Evolutionary conservation across 2,113 vertebrate species (phyloP).

Genomic region (Orthonyx spaldingii): DNA sequence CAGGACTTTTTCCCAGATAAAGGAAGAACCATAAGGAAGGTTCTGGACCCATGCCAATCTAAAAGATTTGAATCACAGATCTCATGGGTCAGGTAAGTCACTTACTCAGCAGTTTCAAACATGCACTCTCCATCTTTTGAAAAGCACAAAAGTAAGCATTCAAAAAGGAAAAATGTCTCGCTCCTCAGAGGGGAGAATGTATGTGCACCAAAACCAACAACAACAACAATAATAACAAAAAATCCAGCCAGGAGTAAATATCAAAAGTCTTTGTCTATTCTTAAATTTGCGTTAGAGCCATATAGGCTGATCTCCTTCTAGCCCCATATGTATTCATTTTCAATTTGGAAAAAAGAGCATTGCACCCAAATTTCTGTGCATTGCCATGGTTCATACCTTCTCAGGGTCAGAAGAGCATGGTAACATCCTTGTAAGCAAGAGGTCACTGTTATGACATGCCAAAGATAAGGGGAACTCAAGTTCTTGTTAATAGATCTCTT

Average conservation of each 20-base stretch:
- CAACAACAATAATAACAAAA: not conserved
- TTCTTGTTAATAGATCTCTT: not conserved
- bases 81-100: not conserved
- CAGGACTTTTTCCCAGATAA: not conserved
- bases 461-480: accelerated
- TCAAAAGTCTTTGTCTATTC: not conserved
- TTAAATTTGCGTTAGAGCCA: not conserved
- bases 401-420: not conserved
- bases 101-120: not conserved
- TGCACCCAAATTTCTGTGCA: not conserved
- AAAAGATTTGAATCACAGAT: not conserved
- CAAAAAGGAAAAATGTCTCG: not conserved
- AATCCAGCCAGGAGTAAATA: not conserved
- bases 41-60: not conserved
- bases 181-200: not conserved
- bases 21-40: not conserved
- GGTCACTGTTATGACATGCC: not conserved
- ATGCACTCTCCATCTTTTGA: not conserved
- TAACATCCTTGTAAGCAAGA: not conserved
- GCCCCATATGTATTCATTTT: not conserved
- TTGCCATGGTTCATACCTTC: not conserved
- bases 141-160: not conserved
- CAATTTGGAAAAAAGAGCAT: not conserved
- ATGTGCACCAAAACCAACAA: not conserved
- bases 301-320: not conserved